phyloP scores from a whole-genome alignment of 2,888 invertebrate species.

The Drosophila phalerata region DNA sequence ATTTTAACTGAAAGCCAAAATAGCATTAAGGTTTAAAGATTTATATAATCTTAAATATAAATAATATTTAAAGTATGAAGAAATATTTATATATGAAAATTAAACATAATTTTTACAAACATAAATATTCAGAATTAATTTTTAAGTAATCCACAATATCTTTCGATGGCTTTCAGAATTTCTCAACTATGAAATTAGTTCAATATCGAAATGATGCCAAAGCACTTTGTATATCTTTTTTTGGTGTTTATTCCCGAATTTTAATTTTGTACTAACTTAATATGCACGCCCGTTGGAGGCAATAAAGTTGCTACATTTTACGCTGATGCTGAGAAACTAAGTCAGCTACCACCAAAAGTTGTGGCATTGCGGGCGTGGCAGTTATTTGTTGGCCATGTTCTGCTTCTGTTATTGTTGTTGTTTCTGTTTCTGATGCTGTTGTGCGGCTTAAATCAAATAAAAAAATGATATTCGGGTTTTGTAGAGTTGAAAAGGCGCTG shows the following conservation, averaged over 20 bases:
- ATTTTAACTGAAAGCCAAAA: too few species aligned
- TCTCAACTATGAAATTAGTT: not conserved
- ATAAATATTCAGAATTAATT: too few species aligned
- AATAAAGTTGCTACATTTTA: conserved; percentile 85
- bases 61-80: too few species aligned
- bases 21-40: too few species aligned
- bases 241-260: conserved; percentile 9
- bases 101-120: too few species aligned
- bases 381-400: conserved; percentile 19
- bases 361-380: conserved; percentile 54
- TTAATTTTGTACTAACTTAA: conserved; percentile 77
- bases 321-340: conserved; percentile 59
- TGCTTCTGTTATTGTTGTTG: conserved; percentile 17
- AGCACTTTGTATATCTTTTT: not conserved
- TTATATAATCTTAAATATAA: too few species aligned
- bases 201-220: conserved; percentile 5
- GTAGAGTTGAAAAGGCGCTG: conserved; percentile 55
- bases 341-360: conserved; percentile 31
- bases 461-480: conserved; percentile 47
- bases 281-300: conserved; percentile 83
- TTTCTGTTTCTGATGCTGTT: conserved; percentile 17
- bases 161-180: not conserved
- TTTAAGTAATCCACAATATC: not conserved
- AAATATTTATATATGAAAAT: too few species aligned
- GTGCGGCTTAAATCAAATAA: conserved; percentile 83